Evolutionary conservation across 2,888 invertebrate species (phyloP).

Genomic region (Cetonia aurata): DNA sequence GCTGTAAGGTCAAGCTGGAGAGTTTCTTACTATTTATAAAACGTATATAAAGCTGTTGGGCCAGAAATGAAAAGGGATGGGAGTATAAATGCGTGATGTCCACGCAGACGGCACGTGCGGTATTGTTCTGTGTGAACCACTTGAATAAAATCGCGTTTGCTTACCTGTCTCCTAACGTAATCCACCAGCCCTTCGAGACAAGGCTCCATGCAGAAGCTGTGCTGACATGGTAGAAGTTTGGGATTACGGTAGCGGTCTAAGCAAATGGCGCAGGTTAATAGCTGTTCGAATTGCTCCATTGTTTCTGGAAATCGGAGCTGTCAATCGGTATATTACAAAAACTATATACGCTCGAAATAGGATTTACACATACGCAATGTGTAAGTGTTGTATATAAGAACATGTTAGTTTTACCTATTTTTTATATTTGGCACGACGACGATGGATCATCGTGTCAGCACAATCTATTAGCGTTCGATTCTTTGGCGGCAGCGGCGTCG

Average conservation of each 20-base stretch:
- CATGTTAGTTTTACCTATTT: conserved; percentile 5
- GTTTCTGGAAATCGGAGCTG: conserved; percentile 38
- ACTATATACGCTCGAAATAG: no score
- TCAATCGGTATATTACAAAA: neutral
- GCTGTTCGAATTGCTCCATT: conserved; percentile 97
- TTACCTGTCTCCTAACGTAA: conserved; percentile 92
- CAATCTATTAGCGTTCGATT: conserved; percentile 2
- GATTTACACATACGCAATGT: no score
- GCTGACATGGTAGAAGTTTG: conserved; percentile 99
- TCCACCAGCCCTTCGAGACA: conserved; percentile 98
- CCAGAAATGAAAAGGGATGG: no score
- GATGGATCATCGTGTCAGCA: conserved; percentile 11
- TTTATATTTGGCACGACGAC: conserved; percentile 30
- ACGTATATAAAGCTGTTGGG: no score
- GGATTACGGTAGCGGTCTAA: conserved; percentile 97
- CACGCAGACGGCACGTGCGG: no score
- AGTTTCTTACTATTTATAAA: no score
- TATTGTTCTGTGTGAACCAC: no score
- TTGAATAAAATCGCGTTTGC: conserved; percentile 20
- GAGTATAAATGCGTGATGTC: no score
- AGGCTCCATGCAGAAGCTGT: conserved; percentile 99
- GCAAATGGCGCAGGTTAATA: conserved; percentile 98
- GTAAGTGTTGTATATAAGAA: no score
- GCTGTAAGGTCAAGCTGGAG: no score
- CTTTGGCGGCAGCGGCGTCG: conserved; percentile 7